Conservation (phyloP, 2,888 invertebrate genomes). For the Lutraria lutraria region DNA sequence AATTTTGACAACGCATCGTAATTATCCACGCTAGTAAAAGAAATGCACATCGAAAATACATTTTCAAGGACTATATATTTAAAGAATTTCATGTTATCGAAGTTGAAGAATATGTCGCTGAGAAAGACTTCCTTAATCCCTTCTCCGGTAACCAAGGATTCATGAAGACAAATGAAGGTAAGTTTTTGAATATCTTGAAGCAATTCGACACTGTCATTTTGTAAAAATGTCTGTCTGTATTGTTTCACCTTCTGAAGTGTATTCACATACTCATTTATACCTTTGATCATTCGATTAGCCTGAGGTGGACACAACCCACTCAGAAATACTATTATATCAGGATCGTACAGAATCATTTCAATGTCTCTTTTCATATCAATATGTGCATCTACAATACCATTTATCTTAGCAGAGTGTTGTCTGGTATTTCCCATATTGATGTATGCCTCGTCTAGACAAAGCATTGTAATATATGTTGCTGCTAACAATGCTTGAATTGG, state of each 20-base stretch:
- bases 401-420: constrained; percentile 14
- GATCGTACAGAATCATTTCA: not conserved
- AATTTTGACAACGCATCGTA: constrained; percentile 9
- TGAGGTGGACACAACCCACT: constrained; percentile 27
- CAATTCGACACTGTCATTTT: not conserved
- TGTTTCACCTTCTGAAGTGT: not conserved
- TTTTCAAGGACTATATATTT: constrained; percentile 5
- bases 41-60: not conserved
- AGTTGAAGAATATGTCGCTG: not conserved
- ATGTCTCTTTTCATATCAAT: not conserved
- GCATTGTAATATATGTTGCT: constrained; percentile 7
- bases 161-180: constrained; percentile 10
- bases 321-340: not conserved
- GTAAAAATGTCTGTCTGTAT: constrained; percentile 1
- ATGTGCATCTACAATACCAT: not conserved
- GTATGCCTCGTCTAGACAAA: constrained; percentile 16
- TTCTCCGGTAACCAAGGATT: not conserved
- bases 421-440: constrained; percentile 16
- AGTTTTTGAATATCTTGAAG: constrained; percentile 4
- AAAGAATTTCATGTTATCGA: not conserved
- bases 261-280: not conserved
- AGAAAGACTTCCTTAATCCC: not conserved
- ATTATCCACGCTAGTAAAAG: not conserved
- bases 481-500: constrained; percentile 18
- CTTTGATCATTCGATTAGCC: not conserved